phyloP scores from a whole-genome alignment of 2,113 vertebrate genomes.

The Eudyptes chrysolophus region DNA sequence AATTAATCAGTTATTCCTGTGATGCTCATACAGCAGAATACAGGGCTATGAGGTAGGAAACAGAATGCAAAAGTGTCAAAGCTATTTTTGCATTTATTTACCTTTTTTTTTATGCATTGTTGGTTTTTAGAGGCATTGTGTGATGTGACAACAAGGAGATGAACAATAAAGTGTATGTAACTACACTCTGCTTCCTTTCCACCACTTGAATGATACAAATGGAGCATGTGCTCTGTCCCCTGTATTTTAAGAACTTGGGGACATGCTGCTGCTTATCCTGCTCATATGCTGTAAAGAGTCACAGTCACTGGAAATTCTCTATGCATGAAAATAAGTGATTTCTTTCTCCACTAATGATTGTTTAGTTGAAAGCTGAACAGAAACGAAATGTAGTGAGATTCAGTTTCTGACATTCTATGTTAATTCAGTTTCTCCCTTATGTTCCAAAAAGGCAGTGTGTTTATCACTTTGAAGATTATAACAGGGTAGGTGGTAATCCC shows the following conservation, averaged over 20 bases:
- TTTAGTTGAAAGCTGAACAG: neutral
- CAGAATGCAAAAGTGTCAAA: neutral
- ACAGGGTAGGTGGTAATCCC: conserved; percentile 21
- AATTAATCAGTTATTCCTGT: neutral
- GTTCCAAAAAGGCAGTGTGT: neutral
- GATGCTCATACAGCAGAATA: neutral
- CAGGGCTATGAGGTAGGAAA: neutral
- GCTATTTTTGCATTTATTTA: neutral
- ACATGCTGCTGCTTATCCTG: neutral
- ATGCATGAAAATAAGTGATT: neutral
- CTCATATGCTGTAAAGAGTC: neutral
- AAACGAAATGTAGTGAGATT: neutral
- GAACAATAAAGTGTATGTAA: neutral
- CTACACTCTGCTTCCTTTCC: neutral
- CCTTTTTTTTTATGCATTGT: neutral
- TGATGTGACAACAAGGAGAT: neutral
- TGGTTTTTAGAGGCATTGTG: neutral
- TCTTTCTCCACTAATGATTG: neutral
- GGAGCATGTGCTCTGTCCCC: neutral
- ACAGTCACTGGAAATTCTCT: neutral
- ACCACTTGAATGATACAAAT: neutral
- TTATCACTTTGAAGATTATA: neutral
- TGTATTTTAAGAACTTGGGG: neutral
- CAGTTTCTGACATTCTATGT: neutral
- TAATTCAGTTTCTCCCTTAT: neutral